Evolutionary conservation across 2,797 vertebrate genomes (phyloP).

Genomic region (Diceros bicornis): DNA sequence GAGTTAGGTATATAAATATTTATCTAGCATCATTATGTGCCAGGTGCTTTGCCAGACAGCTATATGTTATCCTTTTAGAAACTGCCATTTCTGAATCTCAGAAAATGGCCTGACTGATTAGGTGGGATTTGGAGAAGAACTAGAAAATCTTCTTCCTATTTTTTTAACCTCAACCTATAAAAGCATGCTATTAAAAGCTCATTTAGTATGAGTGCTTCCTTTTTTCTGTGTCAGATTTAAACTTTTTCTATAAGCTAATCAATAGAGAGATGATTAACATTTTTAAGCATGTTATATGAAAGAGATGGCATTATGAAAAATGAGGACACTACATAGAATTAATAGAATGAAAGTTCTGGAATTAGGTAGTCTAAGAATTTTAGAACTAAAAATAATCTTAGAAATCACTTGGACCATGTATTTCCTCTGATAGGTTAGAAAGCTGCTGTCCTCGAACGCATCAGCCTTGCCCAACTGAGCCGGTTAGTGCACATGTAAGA

Average conservation of each 20-base stretch:
- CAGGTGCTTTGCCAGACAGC: background rate
- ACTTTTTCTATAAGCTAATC: constrained; percentile 30
- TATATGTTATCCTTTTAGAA: constrained; percentile 9
- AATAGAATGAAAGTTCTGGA: background rate
- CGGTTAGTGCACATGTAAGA: background rate
- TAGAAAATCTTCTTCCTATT: constrained; percentile 47
- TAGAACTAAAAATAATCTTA: constrained; percentile 27
- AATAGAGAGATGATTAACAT: background rate
- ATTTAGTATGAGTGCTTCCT: constrained; percentile 37
- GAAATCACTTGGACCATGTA: background rate
- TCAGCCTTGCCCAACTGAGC: background rate
- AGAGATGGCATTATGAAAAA: constrained; percentile 31
- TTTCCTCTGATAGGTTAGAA: constrained; percentile 41
- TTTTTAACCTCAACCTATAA: background rate
- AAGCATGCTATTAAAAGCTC: background rate
- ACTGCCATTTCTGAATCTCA: constrained; percentile 8
- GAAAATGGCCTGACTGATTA: background rate
- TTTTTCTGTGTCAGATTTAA: constrained; percentile 62
- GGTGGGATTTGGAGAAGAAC: constrained; percentile 12
- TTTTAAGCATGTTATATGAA: constrained; percentile 20
- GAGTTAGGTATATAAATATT: background rate
- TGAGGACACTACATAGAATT: background rate
- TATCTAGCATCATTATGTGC: background rate
- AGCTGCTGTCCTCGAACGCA: background rate
- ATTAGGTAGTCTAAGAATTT: constrained; percentile 47